Percentiles rank a stretch among this genome's conserved stretches.
These are phyloP conservation scores for Brachionus asplanchnoidis DNA, from an alignment of 1,140 invertebrate genomes.

Conservation along the genomic window DNA sequence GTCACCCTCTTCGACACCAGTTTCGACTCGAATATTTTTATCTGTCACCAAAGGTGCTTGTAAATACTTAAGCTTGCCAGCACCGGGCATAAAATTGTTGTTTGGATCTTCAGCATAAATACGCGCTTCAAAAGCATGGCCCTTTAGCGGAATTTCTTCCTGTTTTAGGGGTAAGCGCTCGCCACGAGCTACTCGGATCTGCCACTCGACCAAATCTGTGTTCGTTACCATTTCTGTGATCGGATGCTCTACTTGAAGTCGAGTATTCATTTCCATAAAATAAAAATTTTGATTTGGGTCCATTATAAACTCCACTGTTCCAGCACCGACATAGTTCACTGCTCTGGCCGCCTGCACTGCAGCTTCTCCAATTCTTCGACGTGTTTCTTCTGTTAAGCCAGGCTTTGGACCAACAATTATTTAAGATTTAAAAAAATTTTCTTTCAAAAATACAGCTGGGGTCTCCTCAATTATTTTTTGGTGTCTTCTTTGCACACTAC, in stretches of 20 bases:
- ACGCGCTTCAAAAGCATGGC: constrained; percentile 82
- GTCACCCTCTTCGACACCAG: constrained; percentile 61
- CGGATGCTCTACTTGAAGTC: constrained; percentile 62
- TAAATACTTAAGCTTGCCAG: constrained; percentile 67
- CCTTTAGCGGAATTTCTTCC: constrained; percentile 66
- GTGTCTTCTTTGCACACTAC: constrained; percentile 88
- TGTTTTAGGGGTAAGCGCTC: constrained; percentile 75
- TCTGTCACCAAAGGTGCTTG: constrained; percentile 49
- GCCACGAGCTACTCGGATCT: constrained; percentile 64
- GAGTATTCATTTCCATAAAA: constrained; percentile 74
- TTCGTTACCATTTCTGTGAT: constrained; percentile 94
- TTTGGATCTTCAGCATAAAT: constrained; percentile 88
- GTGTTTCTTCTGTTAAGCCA: neutral
- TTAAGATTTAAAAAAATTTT: neutral
- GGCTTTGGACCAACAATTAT: neutral
- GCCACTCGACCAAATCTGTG: constrained; percentile 92
- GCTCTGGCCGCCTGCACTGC: constrained; percentile 41
- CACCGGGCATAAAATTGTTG: constrained; percentile 77
- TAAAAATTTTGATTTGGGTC: constrained; percentile 74
- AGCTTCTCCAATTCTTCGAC: constrained; percentile 32
- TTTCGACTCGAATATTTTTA: constrained; percentile 53
- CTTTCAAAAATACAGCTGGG: constrained; percentile 63
- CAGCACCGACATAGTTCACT: constrained; percentile 47
- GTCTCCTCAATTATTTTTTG: constrained; percentile 99
- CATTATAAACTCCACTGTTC: constrained; percentile 59